A percentile compares a stretch with the other conserved stretches of the same genome.
Evolutionary conservation across 2,113 vertebrate genomes (phyloP).

Genomic region (Rynchops niger): DNA sequence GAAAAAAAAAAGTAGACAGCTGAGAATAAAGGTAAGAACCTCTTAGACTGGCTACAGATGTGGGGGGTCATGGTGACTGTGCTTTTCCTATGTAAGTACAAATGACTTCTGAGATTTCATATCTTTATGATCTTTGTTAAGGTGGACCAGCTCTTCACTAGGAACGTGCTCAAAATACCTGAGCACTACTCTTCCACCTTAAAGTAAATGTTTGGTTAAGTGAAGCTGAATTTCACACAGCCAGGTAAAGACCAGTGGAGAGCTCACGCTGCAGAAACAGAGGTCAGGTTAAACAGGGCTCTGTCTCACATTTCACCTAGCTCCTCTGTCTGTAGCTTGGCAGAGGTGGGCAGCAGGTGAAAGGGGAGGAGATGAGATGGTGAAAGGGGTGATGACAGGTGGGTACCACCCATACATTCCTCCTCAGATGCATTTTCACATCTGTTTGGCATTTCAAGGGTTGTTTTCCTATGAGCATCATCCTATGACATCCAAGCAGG

Average conservation of each 20-base stretch:
- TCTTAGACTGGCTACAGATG: not conserved
- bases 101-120: not conserved
- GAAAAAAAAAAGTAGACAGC: not conserved
- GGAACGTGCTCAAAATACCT: not conserved
- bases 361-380: not conserved
- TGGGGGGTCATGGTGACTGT: not conserved
- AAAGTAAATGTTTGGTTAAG: not conserved
- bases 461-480: not conserved
- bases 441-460: constrained; percentile 34
- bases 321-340: not conserved
- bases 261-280: not conserved
- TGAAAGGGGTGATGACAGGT: constrained; percentile 43
- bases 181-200: not conserved
- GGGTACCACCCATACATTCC: not conserved
- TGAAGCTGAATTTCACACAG: not conserved
- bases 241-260: not conserved
- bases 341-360: constrained; percentile 34
- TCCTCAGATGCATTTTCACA: constrained; percentile 22
- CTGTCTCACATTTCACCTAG: not conserved
- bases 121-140: not conserved
- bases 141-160: not conserved
- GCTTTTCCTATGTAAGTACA: not conserved
- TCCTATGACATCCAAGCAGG: not conserved
- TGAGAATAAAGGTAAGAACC: not conserved
- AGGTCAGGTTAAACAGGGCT: not conserved